phyloP scores from a whole-genome alignment of 2,888 invertebrate genomes.

The Ariolimax columbianus region DNA sequence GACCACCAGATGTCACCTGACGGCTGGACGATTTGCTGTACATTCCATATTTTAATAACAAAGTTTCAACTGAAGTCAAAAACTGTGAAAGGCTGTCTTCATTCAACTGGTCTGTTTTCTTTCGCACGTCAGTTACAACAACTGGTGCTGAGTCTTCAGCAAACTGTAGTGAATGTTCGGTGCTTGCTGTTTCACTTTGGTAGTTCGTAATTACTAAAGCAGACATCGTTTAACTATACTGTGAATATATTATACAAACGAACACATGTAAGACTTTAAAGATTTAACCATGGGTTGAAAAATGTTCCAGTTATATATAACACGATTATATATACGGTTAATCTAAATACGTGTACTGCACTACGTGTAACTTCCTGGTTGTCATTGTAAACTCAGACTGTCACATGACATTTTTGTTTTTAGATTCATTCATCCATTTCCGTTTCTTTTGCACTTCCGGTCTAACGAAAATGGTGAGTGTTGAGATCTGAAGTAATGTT shows the following conservation, averaged over 20 bases:
- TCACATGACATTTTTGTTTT: conserved; percentile 28
- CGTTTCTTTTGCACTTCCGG: conserved; percentile 49
- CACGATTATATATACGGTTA: conserved; percentile 6
- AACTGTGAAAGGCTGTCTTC: conserved; percentile 37
- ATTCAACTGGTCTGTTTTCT: conserved; percentile 21
- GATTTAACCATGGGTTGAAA: neutral
- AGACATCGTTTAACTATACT: conserved; percentile 10
- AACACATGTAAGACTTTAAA: neutral
- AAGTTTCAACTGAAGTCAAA: conserved; percentile 59
- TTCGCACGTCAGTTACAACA: neutral
- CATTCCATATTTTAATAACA: conserved; percentile 68
- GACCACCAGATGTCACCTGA: conserved; percentile 66
- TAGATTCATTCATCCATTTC: conserved; percentile 7
- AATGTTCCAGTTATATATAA: conserved; percentile 9
- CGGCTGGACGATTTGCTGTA: conserved; percentile 62
- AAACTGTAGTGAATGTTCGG: neutral
- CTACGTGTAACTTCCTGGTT: conserved; percentile 52
- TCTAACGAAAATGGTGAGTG: conserved; percentile 49
- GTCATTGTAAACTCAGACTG: conserved; percentile 45
- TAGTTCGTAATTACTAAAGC: neutral
- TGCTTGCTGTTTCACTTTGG: neutral
- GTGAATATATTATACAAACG: too few relatives aligned
- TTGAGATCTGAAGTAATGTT: neutral
- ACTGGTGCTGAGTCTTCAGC: neutral
- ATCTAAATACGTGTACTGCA: conserved; percentile 35